These are phyloP conservation scores for Dasysyrphus albostriatus DNA, from an alignment of 2,888 invertebrate species.

Conservation along the genomic window DNA sequence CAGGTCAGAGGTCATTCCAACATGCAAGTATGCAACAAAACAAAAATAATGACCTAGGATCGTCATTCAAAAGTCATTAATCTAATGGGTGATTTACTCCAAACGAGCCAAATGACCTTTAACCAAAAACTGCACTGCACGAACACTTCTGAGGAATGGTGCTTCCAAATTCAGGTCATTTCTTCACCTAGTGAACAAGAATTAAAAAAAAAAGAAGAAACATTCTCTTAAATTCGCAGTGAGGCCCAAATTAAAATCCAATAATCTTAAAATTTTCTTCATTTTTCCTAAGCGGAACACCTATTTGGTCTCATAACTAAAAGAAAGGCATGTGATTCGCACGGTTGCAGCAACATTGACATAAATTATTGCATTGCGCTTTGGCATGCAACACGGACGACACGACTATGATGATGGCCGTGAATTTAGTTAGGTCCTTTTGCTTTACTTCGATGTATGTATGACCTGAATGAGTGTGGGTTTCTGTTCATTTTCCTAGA, in stretches of 20 bases:
- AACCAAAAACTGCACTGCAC: constrained; percentile 42
- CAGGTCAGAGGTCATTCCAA: not conserved
- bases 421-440: constrained; percentile 55
- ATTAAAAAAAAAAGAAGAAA: not conserved
- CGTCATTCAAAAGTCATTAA: constrained; percentile 58
- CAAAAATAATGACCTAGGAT: constrained; percentile 35
- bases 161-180: constrained; percentile 49
- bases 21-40: constrained; percentile 56
- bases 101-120: constrained; percentile 72
- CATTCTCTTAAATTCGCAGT: not conserved
- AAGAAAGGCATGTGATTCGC: constrained; percentile 37
- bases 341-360: constrained; percentile 59
- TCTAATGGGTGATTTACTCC: constrained; percentile 68
- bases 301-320: constrained; percentile 40
- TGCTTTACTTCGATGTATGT: not conserved
- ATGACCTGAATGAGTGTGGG: constrained; percentile 23
- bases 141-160: constrained; percentile 38
- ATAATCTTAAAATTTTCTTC: constrained; percentile 17
- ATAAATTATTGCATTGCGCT: constrained; percentile 62
- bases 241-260: constrained; percentile 4
- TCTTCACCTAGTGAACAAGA: constrained; percentile 4
- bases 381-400: constrained; percentile 50
- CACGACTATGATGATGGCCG: constrained; percentile 40
- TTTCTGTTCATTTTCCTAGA: constrained; percentile 23
- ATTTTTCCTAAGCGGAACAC: not conserved